Base-by-base conservation (phyloP, 2,888 invertebrate genomes). In the Latheticus oryzae region DNA sequence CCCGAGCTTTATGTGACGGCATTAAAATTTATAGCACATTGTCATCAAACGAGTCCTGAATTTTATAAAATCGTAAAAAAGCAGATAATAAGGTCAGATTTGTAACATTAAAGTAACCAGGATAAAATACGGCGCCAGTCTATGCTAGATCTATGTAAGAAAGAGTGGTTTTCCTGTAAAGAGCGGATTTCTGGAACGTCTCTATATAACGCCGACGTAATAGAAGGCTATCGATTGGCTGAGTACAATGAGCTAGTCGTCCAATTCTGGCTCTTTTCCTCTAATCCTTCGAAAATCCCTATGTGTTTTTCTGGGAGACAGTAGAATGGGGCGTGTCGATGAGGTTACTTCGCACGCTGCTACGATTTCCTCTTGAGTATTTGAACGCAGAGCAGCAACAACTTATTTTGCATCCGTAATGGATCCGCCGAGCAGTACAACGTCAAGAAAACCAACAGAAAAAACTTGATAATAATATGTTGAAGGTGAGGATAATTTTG, bases 271-370 rank as follows among this genome's bases (percentile, higher is more conserved):
- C 43, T 38, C 48, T 59, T 54, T 54, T 59, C 59, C 48, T 42
- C 35, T 33, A 55, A 50, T 32, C 45, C 32, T 19, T 26, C 32
- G 59, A 50, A 59, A 54, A 35, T 50, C 51, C 28, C 30, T 16
- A 21, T 55, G 38, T 30, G 57, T 43, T 55, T 24, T 50, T 60
- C 61, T 70, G 66, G 68, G 70, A 66, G 58, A 65, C 69, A 71
- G 71, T 72, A 75, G 51, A 75, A 74, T 64, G 78, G 78, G 75
- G 81, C 78, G 72, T 79, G 78, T 72, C 76, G 75, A 50, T 51
- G 61, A 57, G 64, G 58, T 60, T 60, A 64, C 66, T 59, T 60
- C 63, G 63, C 64, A 63, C 61, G 61, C 54, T 59, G 60, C 9
- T 47, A 38, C 55, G 30, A 47, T 47, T 55, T 37, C 33, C 42